A percentile compares a stretch with the other conserved stretches of the same genome.
Evolutionary conservation across 1,140 invertebrate species (phyloP).

Genomic region (Habropoda laboriosa): DNA sequence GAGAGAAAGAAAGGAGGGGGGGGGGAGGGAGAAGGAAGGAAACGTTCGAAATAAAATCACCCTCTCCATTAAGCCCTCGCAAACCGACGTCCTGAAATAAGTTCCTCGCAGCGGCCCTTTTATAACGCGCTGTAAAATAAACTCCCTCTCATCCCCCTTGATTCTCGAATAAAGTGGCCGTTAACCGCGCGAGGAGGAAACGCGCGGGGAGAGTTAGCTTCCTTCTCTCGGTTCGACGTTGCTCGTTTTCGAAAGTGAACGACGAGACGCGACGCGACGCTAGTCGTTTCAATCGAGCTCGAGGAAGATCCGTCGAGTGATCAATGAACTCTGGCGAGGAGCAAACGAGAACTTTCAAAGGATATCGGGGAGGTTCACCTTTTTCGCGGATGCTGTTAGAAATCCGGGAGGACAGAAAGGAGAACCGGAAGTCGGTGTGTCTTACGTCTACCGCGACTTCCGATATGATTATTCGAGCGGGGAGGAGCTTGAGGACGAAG

Average conservation of each 20-base stretch:
- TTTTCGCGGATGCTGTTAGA: slow-evolving; percentile 26
- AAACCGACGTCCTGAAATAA: neutral
- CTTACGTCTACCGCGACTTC: slow-evolving; percentile 50
- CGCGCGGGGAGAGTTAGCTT: neutral
- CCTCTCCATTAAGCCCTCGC: neutral
- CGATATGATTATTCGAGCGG: slow-evolving; percentile 52
- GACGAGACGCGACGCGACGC: neutral
- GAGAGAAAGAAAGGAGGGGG: neutral
- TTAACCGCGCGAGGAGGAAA: neutral
- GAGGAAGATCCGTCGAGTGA: slow-evolving; percentile 33
- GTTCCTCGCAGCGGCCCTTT: neutral
- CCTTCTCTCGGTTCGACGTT: neutral
- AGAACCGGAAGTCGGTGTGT: slow-evolving; percentile 35
- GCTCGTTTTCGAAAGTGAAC: neutral
- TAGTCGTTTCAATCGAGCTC: neutral
- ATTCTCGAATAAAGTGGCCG: neutral
- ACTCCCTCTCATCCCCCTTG: neutral
- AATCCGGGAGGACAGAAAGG: slow-evolving; percentile 35
- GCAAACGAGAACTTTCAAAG: neutral
- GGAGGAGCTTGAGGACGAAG: slow-evolving; percentile 51
- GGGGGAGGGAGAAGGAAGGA: neutral
- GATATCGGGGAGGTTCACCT: slow-evolving; percentile 5
- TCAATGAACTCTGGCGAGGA: slow-evolving; percentile 26
- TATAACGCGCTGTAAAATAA: neutral
- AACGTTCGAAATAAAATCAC: neutral